Evolutionary conservation across 1,140 invertebrate species (phyloP).

Genomic region (Musca domestica): DNA sequence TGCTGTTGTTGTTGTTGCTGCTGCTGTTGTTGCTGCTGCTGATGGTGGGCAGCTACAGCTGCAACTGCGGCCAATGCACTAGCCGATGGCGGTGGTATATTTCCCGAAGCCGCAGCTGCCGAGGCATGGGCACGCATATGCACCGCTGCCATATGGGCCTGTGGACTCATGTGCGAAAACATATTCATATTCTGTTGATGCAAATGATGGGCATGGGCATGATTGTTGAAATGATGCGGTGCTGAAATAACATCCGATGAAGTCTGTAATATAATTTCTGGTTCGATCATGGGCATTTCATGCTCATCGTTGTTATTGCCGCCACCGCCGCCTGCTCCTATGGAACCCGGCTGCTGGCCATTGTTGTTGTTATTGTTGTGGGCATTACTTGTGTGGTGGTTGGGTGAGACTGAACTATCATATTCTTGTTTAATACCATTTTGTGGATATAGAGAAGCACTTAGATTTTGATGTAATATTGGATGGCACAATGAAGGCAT

Average conservation of each 20-base stretch:
- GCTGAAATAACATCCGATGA: constrained; percentile 43
- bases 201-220: constrained; percentile 36
- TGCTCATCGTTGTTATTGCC: constrained; percentile 36
- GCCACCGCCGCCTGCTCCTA: neutral
- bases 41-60: constrained; percentile 34
- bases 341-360: constrained; percentile 25
- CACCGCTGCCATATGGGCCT: constrained; percentile 41
- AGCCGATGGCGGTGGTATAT: constrained; percentile 28
- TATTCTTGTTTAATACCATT: constrained; percentile 52
- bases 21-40: constrained; percentile 36
- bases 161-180: constrained; percentile 51
- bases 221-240: constrained; percentile 41
- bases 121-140: constrained; percentile 43
- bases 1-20: constrained; percentile 18
- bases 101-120: constrained; percentile 30
- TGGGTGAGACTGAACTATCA: constrained; percentile 32
- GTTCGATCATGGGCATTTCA: constrained; percentile 48
- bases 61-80: constrained; percentile 32
- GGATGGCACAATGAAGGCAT: constrained; percentile 51
- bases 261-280: constrained; percentile 49
- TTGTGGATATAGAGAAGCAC: constrained; percentile 42
- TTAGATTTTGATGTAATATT: constrained; percentile 48
- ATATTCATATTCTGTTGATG: constrained; percentile 50
- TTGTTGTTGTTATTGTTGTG: constrained; percentile 27
- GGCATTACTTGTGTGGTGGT: constrained; percentile 35